Base-by-base conservation (phyloP, 2,797 vertebrate genomes). In the Sebastes umbrosus region DNA sequence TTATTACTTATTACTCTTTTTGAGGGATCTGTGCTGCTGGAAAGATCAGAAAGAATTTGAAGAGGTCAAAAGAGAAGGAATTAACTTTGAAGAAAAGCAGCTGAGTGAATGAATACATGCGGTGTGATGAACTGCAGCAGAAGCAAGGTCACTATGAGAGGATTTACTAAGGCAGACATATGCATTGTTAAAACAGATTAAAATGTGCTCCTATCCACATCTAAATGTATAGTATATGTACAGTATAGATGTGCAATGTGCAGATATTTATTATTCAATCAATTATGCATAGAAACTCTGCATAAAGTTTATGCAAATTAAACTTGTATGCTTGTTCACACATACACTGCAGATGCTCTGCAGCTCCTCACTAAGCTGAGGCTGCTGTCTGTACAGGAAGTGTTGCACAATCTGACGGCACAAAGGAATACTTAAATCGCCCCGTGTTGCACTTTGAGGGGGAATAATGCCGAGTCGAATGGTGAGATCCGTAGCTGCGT, bases 291-390 rank as follows among this genome's bases (percentile, higher is more conserved):
- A n/a, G 6, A 62, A 59, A n/a, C 8, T 4, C 46, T 52, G 46
- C 46, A 52, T n/a, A 7, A 39, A 10, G 43, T n/a, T 14, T 10
- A 4, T n/a, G 7, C 6, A 58, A 57, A 31, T 16, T 4, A 9
- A 29, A 39, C 27, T 18, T 12, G 10, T 52, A 55, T 34, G 29
- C 50, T 16, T 31, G 27, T 57, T 68, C 9, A 58, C 7, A 59
- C 14, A 18, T 24, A 29, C 39, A 64, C 73, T 85, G 69, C 70
- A 79, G 54, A 69, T 75, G 54, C 36, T 73, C 34, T 84, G 67
- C 79, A 84, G 18, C 52, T 36, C 54, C 25, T 54, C 31, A 18
- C 67, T 36, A 12, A 55, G 14, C 4, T 46, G 12, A 54, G 2
- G 46, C 46, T 52, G 32, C 31, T 20, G 1, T 66, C 52, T 73